Base-by-base conservation (phyloP, 2,797 vertebrate genomes). In the Bradypodion ventrale region DNA sequence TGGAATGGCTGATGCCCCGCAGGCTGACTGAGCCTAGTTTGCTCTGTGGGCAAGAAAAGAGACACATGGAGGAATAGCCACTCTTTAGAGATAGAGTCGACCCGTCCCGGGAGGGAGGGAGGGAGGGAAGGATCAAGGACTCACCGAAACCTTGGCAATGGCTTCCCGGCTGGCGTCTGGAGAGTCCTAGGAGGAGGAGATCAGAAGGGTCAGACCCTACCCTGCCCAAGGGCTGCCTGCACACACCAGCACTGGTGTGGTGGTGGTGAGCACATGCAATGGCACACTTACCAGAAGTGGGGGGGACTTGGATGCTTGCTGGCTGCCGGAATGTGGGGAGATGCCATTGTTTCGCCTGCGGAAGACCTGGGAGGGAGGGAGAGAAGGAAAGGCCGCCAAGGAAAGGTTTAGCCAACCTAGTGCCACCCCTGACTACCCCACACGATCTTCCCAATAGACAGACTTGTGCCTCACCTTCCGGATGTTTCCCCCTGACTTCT, bases 401-500 rank as follows among this genome's bases (percentile, higher is more conserved):
- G 86, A 63, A 13, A 29, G 44, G 69, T n/a, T n/a, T n/a, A n/a
- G n/a, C n/a, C n/a, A n/a, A n/a, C n/a, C n/a, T n/a, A n/a, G n/a
- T n/a, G n/a, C n/a, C n/a, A n/a, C n/a, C n/a, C n/a, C n/a, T n/a
- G n/a, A n/a, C n/a, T n/a, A n/a, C n/a, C n/a, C n/a, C n/a, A n/a
- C n/a, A n/a, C n/a, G n/a, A n/a, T n/a, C n/a, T n/a, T n/a, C n/a
- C n/a, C n/a, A n/a, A n/a, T n/a, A 35, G 4, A 2, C 21, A 37
- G 7, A 9, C 37, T 37, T 32, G 42, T 52, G 9, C 74, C 92
- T 92, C 82, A 99, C 99, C 97, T 99, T 99, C 89, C 99, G 98
- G 89, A 99, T 98, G 92, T 97, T 99, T 91, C 98, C 98, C 0
- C 99, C 99, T 0, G 99, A 99, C 90, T 99, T 99, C 92, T 99